These are phyloP conservation scores for Saturnia japonica DNA, from an alignment of 2,888 invertebrate genomes.

Conservation along the genomic window DNA sequence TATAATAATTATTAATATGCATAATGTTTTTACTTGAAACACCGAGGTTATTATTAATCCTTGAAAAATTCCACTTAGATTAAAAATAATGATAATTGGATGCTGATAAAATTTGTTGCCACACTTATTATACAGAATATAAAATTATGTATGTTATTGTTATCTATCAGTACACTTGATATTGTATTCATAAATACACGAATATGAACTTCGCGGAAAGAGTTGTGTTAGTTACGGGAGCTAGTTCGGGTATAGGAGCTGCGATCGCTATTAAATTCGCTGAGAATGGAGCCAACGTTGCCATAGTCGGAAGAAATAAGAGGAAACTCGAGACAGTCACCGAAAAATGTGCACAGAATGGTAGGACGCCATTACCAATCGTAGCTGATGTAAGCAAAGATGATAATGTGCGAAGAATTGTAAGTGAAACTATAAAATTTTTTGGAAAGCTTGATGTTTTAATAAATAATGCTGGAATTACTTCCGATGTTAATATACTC, in stretches of 20 bases:
- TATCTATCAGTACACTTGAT: not conserved
- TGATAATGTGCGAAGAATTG: slow-evolving; percentile 45
- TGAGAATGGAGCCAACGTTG: slow-evolving; percentile 36
- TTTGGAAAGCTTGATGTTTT: slow-evolving; percentile 86
- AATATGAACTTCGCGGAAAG: slow-evolving; percentile 26
- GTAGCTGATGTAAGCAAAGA: slow-evolving; percentile 22
- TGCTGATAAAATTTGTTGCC: not conserved
- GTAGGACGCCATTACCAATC: not conserved
- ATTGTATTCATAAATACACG: not conserved
- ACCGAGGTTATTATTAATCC: no score
- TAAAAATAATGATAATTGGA: not conserved
- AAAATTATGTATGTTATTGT: not conserved
- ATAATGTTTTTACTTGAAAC: no score
- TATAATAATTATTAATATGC: no score
- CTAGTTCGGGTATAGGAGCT: slow-evolving; percentile 42
- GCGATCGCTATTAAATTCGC: slow-evolving; percentile 36
- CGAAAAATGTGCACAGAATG: slow-evolving; percentile 29
- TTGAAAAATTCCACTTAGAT: no score
- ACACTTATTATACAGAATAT: not conserved
- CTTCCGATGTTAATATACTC: slow-evolving; percentile 70
- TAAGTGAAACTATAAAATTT: slow-evolving; percentile 83
- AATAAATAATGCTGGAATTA: slow-evolving; percentile 74
- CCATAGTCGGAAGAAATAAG: slow-evolving; percentile 41
- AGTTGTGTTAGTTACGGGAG: slow-evolving; percentile 41
- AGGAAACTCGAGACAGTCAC: slow-evolving; percentile 35